These are phyloP conservation scores for Cyclophora punctaria DNA, from an alignment of 2,888 invertebrate species.

Conservation along the genomic window DNA sequence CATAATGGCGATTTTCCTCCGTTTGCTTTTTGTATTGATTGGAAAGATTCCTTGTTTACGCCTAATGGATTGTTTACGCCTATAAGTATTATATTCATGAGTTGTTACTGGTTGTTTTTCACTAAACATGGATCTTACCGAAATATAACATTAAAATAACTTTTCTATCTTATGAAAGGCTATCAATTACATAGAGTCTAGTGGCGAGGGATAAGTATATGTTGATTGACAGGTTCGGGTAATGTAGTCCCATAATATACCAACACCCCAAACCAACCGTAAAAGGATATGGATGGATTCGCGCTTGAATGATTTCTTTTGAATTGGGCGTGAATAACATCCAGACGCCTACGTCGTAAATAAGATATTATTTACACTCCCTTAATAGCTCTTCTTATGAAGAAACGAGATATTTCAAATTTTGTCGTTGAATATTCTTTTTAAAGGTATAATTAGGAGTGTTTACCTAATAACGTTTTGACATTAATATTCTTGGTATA, in stretches of 20 bases:
- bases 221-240: constrained; percentile 55
- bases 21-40: constrained; percentile 23
- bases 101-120: too few species aligned
- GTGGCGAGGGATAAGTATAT: constrained; percentile 40
- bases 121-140: constrained; percentile 12
- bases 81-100: too few species aligned
- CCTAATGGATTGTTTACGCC: constrained; percentile 13
- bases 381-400: constrained; percentile 21
- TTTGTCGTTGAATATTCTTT: too few species aligned
- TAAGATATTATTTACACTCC: constrained; percentile 28
- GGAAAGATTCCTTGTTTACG: constrained; percentile 21
- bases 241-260: constrained; percentile 39
- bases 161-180: constrained; percentile 30
- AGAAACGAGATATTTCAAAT: constrained; percentile 4
- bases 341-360: constrained; percentile 31
- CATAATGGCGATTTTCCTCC: constrained; percentile 22
- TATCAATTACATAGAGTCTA: constrained; percentile 51
- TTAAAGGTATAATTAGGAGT: too few species aligned
- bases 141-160: constrained; percentile 21
- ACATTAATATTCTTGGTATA: too few species aligned
- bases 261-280: constrained; percentile 33
- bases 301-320: constrained; percentile 39
- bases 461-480: too few species aligned
- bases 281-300: constrained; percentile 46
- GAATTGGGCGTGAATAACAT: constrained; percentile 39